Evolutionary conservation across 1,140 invertebrate species (phyloP).

Genomic region (Lepidurus packardi): DNA sequence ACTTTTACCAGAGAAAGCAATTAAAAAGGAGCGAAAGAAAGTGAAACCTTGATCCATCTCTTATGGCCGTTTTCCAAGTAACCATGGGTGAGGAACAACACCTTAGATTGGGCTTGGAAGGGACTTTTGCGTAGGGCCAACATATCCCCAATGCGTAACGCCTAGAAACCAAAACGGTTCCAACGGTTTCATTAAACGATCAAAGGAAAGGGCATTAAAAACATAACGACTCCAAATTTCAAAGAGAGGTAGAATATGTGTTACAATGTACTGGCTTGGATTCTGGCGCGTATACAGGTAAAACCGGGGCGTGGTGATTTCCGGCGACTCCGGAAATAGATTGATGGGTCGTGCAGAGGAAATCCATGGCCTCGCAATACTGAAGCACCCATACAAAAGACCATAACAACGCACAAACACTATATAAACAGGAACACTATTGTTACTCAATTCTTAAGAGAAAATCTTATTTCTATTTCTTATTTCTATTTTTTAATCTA

Average conservation of each 20-base stretch:
- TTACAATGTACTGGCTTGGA: slow-evolving; percentile 48
- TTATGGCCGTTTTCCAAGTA: slow-evolving; percentile 75
- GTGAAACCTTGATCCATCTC: slow-evolving; percentile 60
- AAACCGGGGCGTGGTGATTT: slow-evolving; percentile 51
- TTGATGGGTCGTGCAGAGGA: slow-evolving; percentile 65
- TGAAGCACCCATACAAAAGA: slow-evolving; percentile 74
- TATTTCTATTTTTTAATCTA: rapidly evolving
- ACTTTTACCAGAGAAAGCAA: slow-evolving; percentile 14
- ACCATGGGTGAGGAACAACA: slow-evolving; percentile 72
- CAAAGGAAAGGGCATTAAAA: slow-evolving; percentile 14
- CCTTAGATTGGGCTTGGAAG: neutral
- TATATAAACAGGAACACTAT: neutral
- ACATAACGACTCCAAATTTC: neutral
- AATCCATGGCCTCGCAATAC: slow-evolving; percentile 70
- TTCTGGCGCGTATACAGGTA: slow-evolving; percentile 51
- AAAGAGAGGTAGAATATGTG: neutral
- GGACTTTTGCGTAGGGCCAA: slow-evolving; percentile 26
- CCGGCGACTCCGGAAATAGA: slow-evolving; percentile 62
- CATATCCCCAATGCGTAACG: slow-evolving; percentile 24
- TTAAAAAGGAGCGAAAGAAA: slow-evolving; percentile 2
- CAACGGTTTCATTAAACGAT: neutral
- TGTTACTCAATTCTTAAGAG: neutral
- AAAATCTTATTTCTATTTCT: neutral
- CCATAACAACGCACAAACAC: slow-evolving; percentile 52
- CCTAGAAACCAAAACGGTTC: neutral